These are phyloP conservation scores for Dryocosmus kuriphilus DNA, from an alignment of 2,888 invertebrate genomes.

Conservation along the genomic window DNA sequence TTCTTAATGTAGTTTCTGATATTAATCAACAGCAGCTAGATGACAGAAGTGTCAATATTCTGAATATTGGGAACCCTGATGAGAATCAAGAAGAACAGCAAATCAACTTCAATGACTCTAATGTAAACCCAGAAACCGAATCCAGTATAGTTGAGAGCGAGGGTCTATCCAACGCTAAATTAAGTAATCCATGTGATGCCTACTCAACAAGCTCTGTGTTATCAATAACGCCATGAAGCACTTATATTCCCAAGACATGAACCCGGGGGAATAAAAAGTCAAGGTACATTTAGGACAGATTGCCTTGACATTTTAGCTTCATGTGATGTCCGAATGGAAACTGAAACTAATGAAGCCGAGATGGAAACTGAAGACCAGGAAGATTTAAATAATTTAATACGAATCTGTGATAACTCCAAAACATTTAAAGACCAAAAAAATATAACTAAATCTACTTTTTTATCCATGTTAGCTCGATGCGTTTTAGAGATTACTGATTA, in stretches of 20 bases:
- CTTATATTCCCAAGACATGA: neutral
- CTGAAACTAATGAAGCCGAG: neutral
- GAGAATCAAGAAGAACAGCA: too few relatives aligned
- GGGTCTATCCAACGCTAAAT: neutral
- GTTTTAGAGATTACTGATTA: conserved; percentile 14
- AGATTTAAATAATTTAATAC: too few relatives aligned
- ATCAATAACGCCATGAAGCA: neutral
- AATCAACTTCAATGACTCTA: too few relatives aligned
- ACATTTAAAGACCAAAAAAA: neutral
- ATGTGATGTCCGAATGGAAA: neutral
- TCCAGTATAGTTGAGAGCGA: neutral
- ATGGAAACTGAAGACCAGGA: neutral
- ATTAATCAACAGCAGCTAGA: too few relatives aligned
- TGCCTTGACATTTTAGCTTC: conserved; percentile 16
- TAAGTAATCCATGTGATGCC: neutral
- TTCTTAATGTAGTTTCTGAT: neutral
- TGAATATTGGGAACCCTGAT: too few relatives aligned
- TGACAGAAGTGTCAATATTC: too few relatives aligned
- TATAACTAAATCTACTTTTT: conserved; percentile 4
- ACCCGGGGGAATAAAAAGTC: conserved; percentile 30
- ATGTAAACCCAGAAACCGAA: too few relatives aligned
- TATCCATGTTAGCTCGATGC: conserved; percentile 4
- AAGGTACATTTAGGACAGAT: conserved; percentile 12
- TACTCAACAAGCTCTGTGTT: neutral
- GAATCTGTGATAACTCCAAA: neutral